Percentiles rank a stretch among this genome's conserved stretches.
These are phyloP conservation scores for Emydocephalus ijimae DNA, from an alignment of 2,113 vertebrate species.

Conservation along the genomic window DNA sequence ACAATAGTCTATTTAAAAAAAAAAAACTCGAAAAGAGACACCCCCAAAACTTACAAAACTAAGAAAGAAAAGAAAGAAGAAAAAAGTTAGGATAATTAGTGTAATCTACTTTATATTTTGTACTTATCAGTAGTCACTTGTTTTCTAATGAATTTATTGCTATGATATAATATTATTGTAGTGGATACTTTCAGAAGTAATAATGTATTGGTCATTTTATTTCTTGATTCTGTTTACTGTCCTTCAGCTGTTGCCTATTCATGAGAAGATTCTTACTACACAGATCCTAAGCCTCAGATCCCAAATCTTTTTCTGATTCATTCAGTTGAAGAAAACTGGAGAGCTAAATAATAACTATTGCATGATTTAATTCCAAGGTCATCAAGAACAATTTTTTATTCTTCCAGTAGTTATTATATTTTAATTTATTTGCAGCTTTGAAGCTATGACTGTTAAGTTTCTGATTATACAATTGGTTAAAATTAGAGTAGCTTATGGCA, in stretches of 20 bases:
- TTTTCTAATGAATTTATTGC: background rate
- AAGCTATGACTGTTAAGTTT: background rate
- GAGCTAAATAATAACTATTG: background rate
- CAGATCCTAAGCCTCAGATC: background rate
- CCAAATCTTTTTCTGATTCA: background rate
- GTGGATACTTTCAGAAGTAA: background rate
- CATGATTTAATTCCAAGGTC: background rate
- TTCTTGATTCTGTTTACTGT: background rate
- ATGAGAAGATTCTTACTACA: background rate
- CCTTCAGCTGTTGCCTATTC: background rate
- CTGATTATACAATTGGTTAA: background rate
- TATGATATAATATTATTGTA: background rate
- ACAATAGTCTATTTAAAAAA: background rate
- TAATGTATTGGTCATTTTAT: background rate
- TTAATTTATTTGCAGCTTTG: background rate
- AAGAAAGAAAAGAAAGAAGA: background rate
- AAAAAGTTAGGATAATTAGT: background rate
- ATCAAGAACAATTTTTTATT: background rate
- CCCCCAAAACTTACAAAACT: background rate
- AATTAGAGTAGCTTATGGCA: background rate
- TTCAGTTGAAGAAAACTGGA: background rate
- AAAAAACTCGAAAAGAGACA: background rate
- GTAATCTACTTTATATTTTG: background rate
- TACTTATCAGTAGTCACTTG: background rate
- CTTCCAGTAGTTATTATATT: background rate